Evolutionary conservation across 2,888 invertebrate genomes (phyloP).

Genomic region (Therioaphis trifolii): DNA sequence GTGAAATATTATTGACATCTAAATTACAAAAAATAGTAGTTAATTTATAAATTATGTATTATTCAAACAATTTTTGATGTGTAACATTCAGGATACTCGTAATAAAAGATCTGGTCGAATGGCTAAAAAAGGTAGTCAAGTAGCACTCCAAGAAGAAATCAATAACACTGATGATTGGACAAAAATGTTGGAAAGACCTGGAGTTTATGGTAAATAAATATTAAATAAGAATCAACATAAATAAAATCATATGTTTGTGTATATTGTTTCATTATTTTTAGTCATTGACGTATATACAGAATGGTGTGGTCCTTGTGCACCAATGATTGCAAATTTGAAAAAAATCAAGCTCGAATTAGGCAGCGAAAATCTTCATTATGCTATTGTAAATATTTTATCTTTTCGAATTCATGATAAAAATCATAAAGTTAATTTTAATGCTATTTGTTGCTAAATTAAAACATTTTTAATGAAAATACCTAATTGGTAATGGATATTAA

Average conservation of each 20-base stretch:
- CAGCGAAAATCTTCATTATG: conserved; percentile 83
- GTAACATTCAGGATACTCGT: background rate
- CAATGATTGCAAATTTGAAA: conserved; percentile 85
- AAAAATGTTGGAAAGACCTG: conserved; percentile 80
- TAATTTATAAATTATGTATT: too few species aligned
- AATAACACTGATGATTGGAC: conserved; percentile 87
- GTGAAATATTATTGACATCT: too few species aligned
- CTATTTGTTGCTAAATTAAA: too few species aligned
- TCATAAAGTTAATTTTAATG: background rate
- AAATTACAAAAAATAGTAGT: too few species aligned
- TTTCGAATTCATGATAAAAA: background rate
- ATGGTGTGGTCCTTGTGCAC: conserved; percentile 91
- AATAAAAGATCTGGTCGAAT: conserved; percentile 34
- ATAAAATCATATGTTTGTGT: background rate
- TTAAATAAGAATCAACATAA: conserved; percentile 15
- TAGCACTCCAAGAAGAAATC: conserved; percentile 83
- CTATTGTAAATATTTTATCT: conserved; percentile 74
- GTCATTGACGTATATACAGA: conserved; percentile 90
- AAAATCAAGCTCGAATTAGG: conserved; percentile 89
- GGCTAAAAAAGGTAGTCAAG: conserved; percentile 82
- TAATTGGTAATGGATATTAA: too few species aligned
- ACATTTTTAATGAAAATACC: too few species aligned
- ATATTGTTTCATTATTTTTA: conserved; percentile 67
- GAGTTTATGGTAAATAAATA: conserved; percentile 76
- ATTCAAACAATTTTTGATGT: too few species aligned